Percentiles rank a stretch among this genome's conserved stretches.
Evolutionary conservation across 2,888 invertebrate genomes (phyloP).

Genomic region (Baronia brevicornis): DNA sequence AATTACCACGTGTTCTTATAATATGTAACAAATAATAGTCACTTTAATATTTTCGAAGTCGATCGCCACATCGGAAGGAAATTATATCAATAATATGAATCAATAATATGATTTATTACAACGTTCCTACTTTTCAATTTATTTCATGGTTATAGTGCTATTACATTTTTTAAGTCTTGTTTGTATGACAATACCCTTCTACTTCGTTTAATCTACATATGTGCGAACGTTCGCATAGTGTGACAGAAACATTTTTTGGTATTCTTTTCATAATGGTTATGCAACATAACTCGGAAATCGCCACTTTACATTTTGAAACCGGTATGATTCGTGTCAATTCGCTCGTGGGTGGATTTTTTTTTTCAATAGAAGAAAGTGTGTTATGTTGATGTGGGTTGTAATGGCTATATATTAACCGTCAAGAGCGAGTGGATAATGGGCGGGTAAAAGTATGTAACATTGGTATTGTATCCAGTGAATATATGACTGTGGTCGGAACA

Average conservation of each 20-base stretch:
- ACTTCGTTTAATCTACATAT: slow-evolving; percentile 8
- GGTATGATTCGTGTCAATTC: slow-evolving; percentile 58
- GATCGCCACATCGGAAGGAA: too few relatives aligned
- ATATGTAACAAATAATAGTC: too few relatives aligned
- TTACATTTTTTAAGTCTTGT: too few relatives aligned
- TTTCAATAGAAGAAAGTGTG: slow-evolving; percentile 66
- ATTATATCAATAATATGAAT: too few relatives aligned
- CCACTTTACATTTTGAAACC: slow-evolving; percentile 59
- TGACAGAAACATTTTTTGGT: slow-evolving; percentile 23
- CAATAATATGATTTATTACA: too few relatives aligned
- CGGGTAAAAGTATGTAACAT: slow-evolving; percentile 11
- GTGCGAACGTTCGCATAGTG: slow-evolving; percentile 8
- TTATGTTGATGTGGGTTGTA: slow-evolving; percentile 27
- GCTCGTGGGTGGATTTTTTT: slow-evolving; percentile 53
- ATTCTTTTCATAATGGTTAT: slow-evolving; percentile 39
- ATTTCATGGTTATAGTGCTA: too few relatives aligned
- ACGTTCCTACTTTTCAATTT: too few relatives aligned
- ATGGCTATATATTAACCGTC: slow-evolving; percentile 18
- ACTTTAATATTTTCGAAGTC: too few relatives aligned
- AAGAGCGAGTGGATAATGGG: slow-evolving; percentile 14
- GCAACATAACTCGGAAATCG: slow-evolving; percentile 54
- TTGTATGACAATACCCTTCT: slow-evolving; percentile 12
- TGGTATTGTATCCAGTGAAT: slow-evolving; percentile 3
- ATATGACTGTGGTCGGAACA: too few relatives aligned
- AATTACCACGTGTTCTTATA: too few relatives aligned